Evolutionary conservation across 35 echinoderm and acorn worm species (phyloP).

Genomic region (Ophiothrix spiculata): DNA sequence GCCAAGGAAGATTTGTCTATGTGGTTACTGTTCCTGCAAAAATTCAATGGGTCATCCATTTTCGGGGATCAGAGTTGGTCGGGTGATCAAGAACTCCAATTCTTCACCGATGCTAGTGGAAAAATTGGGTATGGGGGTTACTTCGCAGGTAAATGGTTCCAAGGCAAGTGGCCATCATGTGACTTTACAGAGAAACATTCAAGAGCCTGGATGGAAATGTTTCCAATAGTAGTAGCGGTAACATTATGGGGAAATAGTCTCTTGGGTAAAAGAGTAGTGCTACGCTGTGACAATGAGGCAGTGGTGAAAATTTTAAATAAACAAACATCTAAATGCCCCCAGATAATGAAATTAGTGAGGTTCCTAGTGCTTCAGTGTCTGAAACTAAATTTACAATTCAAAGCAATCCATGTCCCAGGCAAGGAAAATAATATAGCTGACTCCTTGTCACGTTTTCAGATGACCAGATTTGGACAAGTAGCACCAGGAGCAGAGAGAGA

Average conservation of each 20-base stretch:
- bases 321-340: no score
- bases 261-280: no score
- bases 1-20: not conserved
- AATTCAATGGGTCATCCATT: not conserved
- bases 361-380: no score
- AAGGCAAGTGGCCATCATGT: slow-evolving; percentile 19
- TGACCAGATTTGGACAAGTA: no score
- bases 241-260: not conserved
- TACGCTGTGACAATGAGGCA: not conserved
- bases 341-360: no score
- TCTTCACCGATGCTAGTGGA: slow-evolving; percentile 22
- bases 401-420: no score
- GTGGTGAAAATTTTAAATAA: not conserved
- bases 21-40: not conserved
- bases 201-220: no score
- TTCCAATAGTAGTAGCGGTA: not conserved
- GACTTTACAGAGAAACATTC: no score
- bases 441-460: no score
- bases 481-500: no score
- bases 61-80: not conserved
- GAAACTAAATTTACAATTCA: no score
- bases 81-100: not conserved
- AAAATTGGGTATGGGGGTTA: slow-evolving; percentile 21
- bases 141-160: slow-evolving; percentile 19
- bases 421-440: no score